These are phyloP conservation scores for Mormyrus hasselquistii DNA, from an alignment of 2,797 vertebrate species.

Conservation along the genomic window DNA sequence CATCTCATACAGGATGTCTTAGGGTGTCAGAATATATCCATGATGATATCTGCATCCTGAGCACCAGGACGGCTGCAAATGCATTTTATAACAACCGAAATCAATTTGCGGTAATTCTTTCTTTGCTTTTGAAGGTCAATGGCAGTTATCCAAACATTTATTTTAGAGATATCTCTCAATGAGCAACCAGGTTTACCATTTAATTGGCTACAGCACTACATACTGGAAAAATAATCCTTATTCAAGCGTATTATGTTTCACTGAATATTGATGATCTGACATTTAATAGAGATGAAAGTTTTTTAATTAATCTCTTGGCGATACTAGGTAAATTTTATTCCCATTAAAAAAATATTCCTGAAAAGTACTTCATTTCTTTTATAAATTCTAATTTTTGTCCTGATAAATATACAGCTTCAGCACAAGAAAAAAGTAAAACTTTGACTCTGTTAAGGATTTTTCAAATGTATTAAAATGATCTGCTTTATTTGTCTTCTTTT, in stretches of 20 bases:
- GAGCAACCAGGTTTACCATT: not conserved
- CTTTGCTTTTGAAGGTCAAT: not conserved
- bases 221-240: not conserved
- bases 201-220: not conserved
- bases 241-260: not conserved
- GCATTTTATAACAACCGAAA: not conserved
- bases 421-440: not conserved
- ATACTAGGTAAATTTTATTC: not conserved
- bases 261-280: not conserved
- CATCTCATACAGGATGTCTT: not conserved
- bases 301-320: not conserved
- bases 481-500: not conserved
- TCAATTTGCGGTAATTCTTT: not conserved
- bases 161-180: not conserved
- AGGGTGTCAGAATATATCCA: not conserved
- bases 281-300: not conserved
- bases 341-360: not conserved
- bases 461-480: not conserved
- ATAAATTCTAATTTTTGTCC: not conserved
- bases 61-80: too few relatives aligned
- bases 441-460: not conserved
- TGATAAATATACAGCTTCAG: not conserved
- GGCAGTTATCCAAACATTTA: not conserved
- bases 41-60: not conserved
- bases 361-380: not conserved